These are phyloP conservation scores for Dioctria rufipes DNA, from an alignment of 2,888 invertebrate genomes.

Conservation along the genomic window DNA sequence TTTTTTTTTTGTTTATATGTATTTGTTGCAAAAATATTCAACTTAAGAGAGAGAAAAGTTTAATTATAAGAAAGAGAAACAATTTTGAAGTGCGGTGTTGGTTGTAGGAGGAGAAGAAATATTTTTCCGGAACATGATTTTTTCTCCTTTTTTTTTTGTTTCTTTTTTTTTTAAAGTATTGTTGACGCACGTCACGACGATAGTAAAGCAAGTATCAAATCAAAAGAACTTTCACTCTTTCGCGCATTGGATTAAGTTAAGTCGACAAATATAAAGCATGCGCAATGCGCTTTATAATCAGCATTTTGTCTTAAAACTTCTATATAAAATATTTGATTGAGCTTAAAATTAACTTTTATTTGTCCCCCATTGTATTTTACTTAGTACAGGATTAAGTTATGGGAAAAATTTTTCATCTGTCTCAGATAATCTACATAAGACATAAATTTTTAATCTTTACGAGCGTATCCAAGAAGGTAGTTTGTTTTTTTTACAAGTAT, in stretches of 20 bases:
- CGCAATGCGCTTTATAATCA: background rate
- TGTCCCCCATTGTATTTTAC: too few relatives aligned
- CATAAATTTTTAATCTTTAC: too few relatives aligned
- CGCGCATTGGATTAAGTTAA: slow-evolving; percentile 4
- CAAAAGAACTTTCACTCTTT: slow-evolving; percentile 50
- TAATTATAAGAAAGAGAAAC: slow-evolving; percentile 3
- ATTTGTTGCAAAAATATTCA: slow-evolving; percentile 9
- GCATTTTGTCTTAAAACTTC: too few relatives aligned
- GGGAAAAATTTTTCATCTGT: too few relatives aligned
- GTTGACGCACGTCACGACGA: too few relatives aligned
- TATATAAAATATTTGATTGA: too few relatives aligned
- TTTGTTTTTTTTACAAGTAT: too few relatives aligned
- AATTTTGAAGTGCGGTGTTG: background rate
- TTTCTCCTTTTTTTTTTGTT: slow-evolving; percentile 31
- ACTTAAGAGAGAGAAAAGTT: slow-evolving; percentile 28
- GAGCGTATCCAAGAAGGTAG: too few relatives aligned
- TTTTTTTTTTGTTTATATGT: background rate
- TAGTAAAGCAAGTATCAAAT: background rate
- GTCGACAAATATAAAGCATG: background rate
- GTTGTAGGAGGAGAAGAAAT: background rate
- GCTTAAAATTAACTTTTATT: too few relatives aligned
- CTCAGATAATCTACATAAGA: too few relatives aligned
- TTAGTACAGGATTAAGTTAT: too few relatives aligned
- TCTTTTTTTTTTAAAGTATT: background rate
- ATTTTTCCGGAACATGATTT: background rate